Percentiles rank a stretch among this genome's conserved stretches.
phyloP scores from a whole-genome alignment of 2,888 invertebrate species.

The Pseudococcus longispinus region DNA sequence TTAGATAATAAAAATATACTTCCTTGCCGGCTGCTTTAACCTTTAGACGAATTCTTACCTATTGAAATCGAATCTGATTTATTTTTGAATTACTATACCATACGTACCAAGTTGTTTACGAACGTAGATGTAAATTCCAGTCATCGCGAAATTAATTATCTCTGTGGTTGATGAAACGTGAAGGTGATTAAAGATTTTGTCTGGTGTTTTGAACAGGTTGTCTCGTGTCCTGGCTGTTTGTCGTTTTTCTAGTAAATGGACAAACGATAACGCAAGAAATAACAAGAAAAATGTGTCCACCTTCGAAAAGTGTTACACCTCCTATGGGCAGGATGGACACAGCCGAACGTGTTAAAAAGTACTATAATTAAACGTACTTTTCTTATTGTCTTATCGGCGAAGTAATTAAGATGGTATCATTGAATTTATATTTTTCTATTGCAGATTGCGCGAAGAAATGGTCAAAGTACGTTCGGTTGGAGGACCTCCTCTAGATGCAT shows the following conservation, averaged over 20 bases:
- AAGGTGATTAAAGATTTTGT: neutral
- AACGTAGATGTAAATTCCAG: neutral
- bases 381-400: neutral
- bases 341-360: conserved; percentile 59
- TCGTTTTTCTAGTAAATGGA: conserved; percentile 8
- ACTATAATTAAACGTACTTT: neutral
- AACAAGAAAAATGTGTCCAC: conserved; percentile 59
- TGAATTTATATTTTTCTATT: neutral
- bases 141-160: conserved; percentile 19
- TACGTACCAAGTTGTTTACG: neutral
- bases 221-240: conserved; percentile 1
- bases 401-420: neutral
- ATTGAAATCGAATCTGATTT: neutral
- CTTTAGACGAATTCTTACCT: neutral
- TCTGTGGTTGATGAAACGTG: neutral
- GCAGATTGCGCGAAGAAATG: conserved; percentile 65
- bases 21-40: neutral
- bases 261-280: conserved; percentile 45
- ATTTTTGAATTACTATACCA: neutral
- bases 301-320: conserved; percentile 59
- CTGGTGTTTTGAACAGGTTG: conserved; percentile 46
- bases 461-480: conserved; percentile 64
- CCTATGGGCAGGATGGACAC: conserved; percentile 61
- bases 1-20: neutral
- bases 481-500: conserved; percentile 71